Conservation (phyloP, 2,113 vertebrate genomes). For the Felis catus region DNA sequence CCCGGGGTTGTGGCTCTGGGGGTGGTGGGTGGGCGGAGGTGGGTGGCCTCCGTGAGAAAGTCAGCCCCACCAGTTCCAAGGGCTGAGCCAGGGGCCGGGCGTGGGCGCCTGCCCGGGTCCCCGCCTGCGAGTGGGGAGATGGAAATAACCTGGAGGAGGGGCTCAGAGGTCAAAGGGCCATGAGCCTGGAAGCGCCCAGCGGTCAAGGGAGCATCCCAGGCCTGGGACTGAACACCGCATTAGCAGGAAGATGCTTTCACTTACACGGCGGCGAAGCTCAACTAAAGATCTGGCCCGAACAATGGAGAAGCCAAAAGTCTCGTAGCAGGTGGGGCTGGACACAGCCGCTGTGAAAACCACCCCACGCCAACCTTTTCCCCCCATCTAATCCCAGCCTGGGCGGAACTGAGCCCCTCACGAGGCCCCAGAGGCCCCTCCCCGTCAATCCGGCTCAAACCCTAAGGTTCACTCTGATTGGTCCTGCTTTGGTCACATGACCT, state of each 20-base stretch:
- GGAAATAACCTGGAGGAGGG: background rate
- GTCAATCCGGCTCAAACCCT: background rate
- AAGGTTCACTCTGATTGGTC: background rate
- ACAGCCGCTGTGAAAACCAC: background rate
- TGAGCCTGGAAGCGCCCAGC: rapidly evolving
- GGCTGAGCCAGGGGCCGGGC: background rate
- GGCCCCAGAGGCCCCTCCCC: rapidly evolving
- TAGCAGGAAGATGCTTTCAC: too few relatives aligned
- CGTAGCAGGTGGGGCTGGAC: background rate
- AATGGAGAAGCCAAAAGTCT: background rate
- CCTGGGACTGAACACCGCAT: background rate
- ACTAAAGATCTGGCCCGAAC: background rate
- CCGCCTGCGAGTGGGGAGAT: too few relatives aligned
- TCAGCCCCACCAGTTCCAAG: rapidly evolving
- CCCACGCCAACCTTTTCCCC: background rate
- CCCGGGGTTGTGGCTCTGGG: background rate
- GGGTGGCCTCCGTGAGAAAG: background rate
- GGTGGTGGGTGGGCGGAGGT: background rate
- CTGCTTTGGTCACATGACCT: background rate
- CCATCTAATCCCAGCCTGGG: too few relatives aligned
- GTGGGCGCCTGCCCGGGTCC: background rate
- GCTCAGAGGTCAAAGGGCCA: background rate
- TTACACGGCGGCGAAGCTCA: rapidly evolving
- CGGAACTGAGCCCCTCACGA: too few relatives aligned
- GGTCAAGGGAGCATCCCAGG: background rate